These are phyloP conservation scores for Mesocentrotus franciscanus DNA, from an alignment of 53 echinoderm and acorn worm genomes.

Conservation along the genomic window DNA sequence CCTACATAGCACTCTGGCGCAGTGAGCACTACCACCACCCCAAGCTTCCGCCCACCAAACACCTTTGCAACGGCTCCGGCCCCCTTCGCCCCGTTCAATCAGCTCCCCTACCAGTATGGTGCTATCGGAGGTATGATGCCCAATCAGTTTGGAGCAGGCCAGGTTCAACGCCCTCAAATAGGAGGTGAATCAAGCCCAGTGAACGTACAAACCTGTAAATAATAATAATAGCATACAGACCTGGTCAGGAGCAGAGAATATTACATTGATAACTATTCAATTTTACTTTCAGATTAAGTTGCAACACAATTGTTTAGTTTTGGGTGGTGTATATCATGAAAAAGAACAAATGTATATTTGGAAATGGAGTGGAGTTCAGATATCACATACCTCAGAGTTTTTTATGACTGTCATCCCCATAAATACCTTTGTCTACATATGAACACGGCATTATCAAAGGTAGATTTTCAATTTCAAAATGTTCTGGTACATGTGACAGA, in stretches of 20 bases:
- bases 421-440: too few relatives aligned
- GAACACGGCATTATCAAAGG: too few relatives aligned
- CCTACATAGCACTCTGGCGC: constrained; percentile 82
- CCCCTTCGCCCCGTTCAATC: constrained; percentile 66
- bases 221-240: background rate
- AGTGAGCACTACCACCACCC: constrained; percentile 70
- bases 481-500: too few relatives aligned
- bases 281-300: background rate
- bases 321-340: too few relatives aligned
- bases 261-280: background rate
- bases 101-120: constrained; percentile 72
- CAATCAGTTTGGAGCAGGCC: constrained; percentile 67
- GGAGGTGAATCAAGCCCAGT: constrained; percentile 28
- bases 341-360: too few relatives aligned
- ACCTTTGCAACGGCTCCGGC: constrained; percentile 72
- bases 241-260: background rate
- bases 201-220: background rate
- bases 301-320: background rate
- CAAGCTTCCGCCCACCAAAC: constrained; percentile 60
- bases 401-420: too few relatives aligned
- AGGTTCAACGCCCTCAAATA: constrained; percentile 63
- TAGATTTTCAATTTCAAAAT: too few relatives aligned
- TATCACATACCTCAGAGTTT: too few relatives aligned
- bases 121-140: constrained; percentile 85
- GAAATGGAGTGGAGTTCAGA: too few relatives aligned